Base-by-base conservation (phyloP, 2,888 invertebrate genomes). In the Diaprepes abbreviatus region DNA sequence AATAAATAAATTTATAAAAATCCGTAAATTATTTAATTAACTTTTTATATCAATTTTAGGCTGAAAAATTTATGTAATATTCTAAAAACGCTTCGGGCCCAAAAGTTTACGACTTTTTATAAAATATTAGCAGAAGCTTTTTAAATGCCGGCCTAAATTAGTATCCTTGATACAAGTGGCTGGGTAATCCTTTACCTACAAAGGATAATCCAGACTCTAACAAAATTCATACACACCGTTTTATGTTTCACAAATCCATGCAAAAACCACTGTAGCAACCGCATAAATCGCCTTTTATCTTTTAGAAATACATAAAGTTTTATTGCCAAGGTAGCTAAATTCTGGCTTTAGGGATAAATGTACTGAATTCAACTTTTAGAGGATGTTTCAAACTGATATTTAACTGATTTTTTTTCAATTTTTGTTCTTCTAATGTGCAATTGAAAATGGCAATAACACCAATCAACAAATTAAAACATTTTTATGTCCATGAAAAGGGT, bases 201-300 rank as follows among this genome's bases (percentile, higher is more conserved):
- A 40, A 40, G 40, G 40, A 40, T 40, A 40, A 40, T 40, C 40
- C 17, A 2, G 6, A 10, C 40, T 40, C 40, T 17, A 40, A 40
- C 40, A 40, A 40, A 40, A 17, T 40, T 40, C 40, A 40, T 40
- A 40, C 40, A 40, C 40, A 40, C 17, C 17, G 1, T 40, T 40
- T 40, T 40, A 40, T 40, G 40, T 40, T 40, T 17, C 40, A 40
- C 16, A 40, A 40, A 40, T 40, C 17, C 40, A 40, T 40, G 40
- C 17, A 40, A 17, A 17, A 40, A 40, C 40, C 40, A 10, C 40
- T 17, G 40, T 40, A 9, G 17, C 17, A 9, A 17, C 40, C 17
- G 40, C 40, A 40, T 40, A 40, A 40, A 40, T 40, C 40, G 40
- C 17, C 16, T 40, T 40, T 40, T 40, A 17, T 40, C 17, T 17